These are phyloP conservation scores for Calliopum simillimum DNA, from an alignment of 2,888 invertebrate species.

Conservation along the genomic window DNA sequence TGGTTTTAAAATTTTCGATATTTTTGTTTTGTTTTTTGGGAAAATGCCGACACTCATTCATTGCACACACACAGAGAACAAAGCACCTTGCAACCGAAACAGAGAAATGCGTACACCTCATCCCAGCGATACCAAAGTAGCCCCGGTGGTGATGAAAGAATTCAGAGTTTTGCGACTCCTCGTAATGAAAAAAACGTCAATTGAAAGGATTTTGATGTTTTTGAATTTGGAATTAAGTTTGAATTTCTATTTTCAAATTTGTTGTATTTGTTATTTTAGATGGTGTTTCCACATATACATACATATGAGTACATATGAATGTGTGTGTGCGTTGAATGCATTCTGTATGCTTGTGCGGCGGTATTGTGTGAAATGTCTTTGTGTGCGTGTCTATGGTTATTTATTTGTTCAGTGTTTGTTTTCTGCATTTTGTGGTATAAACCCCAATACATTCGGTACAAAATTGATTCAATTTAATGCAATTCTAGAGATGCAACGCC, in stretches of 20 bases:
- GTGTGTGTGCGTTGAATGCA: neutral
- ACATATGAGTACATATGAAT: neutral
- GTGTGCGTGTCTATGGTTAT: conserved; percentile 3
- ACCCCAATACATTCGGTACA: no score
- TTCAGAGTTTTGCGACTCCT: no score
- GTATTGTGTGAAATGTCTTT: conserved; percentile 6
- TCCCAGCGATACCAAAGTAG: neutral
- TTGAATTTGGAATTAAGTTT: conserved; percentile 32
- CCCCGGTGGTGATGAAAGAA: no score
- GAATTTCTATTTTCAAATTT: conserved; percentile 11
- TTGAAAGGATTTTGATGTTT: conserved; percentile 36
- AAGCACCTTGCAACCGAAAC: neutral
- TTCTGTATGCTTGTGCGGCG: conserved; percentile 4
- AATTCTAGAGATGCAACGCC: neutral
- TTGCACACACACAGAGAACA: no score
- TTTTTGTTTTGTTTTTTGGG: conserved; percentile 1
- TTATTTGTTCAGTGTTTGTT: no score
- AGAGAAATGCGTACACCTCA: neutral
- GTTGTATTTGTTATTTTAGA: neutral
- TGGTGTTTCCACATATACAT: no score
- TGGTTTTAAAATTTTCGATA: neutral
- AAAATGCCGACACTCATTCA: conserved; percentile 1
- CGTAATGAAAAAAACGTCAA: conserved; percentile 6
- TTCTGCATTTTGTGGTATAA: no score
- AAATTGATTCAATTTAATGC: no score